Conservation (phyloP, 2,888 invertebrate species). For the Acanthosepion pharaonis region DNA sequence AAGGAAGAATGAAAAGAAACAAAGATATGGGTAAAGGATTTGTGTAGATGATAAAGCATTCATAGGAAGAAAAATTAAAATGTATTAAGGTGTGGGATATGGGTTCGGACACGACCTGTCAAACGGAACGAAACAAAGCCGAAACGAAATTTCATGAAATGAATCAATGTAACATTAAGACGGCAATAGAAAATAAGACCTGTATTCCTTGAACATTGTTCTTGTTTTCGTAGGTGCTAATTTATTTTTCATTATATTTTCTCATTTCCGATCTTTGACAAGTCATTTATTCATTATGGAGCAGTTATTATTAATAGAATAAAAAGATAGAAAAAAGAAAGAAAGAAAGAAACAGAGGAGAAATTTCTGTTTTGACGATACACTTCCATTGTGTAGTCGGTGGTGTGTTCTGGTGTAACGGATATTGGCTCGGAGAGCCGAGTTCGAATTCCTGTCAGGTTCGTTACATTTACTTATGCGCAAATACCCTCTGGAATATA, state of each 20-base stretch:
- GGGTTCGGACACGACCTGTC: slow-evolving; percentile 6
- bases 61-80: background rate
- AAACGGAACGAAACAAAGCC: slow-evolving; percentile 7
- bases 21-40: background rate
- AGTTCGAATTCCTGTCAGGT: too few relatives aligned
- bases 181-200: background rate
- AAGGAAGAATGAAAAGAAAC: background rate
- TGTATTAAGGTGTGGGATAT: background rate
- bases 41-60: background rate
- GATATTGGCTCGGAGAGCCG: too few relatives aligned
- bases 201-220: background rate
- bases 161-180: background rate
- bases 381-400: background rate
- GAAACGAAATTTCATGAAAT: background rate
- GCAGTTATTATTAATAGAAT: background rate
- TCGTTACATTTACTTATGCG: too few relatives aligned
- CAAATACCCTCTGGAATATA: too few relatives aligned
- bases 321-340: background rate
- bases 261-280: background rate
- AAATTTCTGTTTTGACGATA: background rate
- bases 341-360: too few relatives aligned
- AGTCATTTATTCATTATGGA: background rate
- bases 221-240: background rate
- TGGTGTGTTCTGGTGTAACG: too few relatives aligned
- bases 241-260: slow-evolving; percentile 22